Percentiles rank a stretch among this genome's conserved stretches.
Evolutionary conservation across 2,113 vertebrate genomes (phyloP).

Genomic region (Zingel zingel): DNA sequence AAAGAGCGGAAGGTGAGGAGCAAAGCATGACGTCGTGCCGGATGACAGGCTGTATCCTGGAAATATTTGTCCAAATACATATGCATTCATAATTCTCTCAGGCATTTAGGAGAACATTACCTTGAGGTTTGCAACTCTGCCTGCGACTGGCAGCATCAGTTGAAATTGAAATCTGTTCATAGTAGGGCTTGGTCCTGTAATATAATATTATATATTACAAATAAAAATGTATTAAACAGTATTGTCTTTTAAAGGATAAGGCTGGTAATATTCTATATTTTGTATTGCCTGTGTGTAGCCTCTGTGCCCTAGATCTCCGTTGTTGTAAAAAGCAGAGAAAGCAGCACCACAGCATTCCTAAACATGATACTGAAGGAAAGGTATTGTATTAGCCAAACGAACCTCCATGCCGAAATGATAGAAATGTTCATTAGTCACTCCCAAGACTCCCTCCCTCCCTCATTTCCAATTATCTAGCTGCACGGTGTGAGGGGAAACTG

Average conservation of each 20-base stretch:
- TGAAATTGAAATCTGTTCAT: background rate
- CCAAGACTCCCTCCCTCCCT: conserved; percentile 21
- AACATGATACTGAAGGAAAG: conserved; percentile 10
- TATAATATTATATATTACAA: background rate
- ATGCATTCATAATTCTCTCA: background rate
- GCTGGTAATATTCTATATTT: background rate
- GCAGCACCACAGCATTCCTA: background rate
- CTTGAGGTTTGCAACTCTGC: background rate
- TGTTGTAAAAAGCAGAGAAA: background rate
- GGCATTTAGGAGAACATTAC: background rate
- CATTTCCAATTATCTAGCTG: conserved; percentile 55
- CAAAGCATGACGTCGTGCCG: too few species aligned
- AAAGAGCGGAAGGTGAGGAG: too few species aligned
- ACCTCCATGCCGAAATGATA: conserved; percentile 24
- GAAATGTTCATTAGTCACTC: conserved; percentile 34
- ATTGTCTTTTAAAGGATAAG: background rate
- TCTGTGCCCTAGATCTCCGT: background rate
- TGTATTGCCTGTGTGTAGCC: background rate
- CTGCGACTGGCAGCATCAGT: background rate
- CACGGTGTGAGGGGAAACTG: conserved; percentile 8
- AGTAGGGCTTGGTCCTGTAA: background rate
- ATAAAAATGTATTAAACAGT: background rate
- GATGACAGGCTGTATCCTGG: too few species aligned
- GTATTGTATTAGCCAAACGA: conserved; percentile 15
- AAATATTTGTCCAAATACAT: background rate